Evolutionary conservation across 1,140 invertebrate species (phyloP), one percentile per base, ranked within the genome.

Genomic region (Parapsyche elsis): DNA sequence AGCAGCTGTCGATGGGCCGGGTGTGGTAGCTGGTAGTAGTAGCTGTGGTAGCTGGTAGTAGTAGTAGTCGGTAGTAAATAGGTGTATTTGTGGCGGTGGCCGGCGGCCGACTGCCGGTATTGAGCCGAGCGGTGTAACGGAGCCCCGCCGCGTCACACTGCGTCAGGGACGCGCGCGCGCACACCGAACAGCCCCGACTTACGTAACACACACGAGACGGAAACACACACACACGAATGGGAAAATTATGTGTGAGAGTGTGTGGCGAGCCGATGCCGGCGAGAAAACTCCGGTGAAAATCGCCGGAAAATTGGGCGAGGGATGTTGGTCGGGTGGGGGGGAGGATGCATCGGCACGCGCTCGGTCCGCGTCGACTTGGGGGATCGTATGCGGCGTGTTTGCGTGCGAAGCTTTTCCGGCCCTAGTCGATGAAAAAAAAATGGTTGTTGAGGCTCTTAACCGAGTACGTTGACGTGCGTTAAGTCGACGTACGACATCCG

Each of bases 141-240:
- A 76, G 76, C 77, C 86, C 85, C 87, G 86, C 87, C 87, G 87
- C 88, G 88, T 88, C 88, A 89, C 88, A 89, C 88, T 89, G 88
- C 88, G 88, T 89, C 88, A 88, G 88, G 88, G 87, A 86, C 88
- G 87, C 85, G 85, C 85, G 74, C 70, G 75, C 61, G 57, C 76
- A 78, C 86, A 86, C 85, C 84, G 76, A 38, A 19, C 70, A 83
- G 83, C 83, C 80, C 84, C 78, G 71, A 80, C 85, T 85, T 84
- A 83, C 84, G 80, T 84, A 84, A 78, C 14, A 61, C 16, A 14
- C 4, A 16, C 67, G 14, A 5, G 12, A n/a, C 57, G 12, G 5
- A 12, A 5, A 46, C 49, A 53, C 49, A 53, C 49, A 53, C 10
- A 53, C 49, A 10, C 49, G 49, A 38, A 7, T 38, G 30, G 30